These are phyloP conservation scores for Amblyopsis hoosieri DNA, from an alignment of 2,797 vertebrate species.

Conservation along the genomic window DNA sequence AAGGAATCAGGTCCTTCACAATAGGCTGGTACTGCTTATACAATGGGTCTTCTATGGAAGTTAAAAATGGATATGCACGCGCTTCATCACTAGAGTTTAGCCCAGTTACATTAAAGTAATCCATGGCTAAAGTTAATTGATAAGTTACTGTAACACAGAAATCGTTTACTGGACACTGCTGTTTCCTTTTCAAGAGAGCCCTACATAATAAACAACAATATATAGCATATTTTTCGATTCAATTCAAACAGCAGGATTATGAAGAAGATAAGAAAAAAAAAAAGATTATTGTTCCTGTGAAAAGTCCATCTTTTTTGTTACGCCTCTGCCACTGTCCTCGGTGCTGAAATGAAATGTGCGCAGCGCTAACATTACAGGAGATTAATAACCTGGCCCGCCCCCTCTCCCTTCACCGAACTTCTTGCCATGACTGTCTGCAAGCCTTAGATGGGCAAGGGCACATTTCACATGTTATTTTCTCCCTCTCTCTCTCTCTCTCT, in stretches of 20 bases:
- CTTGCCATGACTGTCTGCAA: not conserved
- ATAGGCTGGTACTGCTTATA: conserved; percentile 78
- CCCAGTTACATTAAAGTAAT: conserved; percentile 54
- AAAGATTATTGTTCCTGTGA: not conserved
- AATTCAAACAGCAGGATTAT: not conserved
- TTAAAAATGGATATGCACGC: conserved; percentile 52
- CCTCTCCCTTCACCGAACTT: not conserved
- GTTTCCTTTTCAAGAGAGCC: not conserved
- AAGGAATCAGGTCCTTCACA: conserved; percentile 72
- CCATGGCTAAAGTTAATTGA: conserved; percentile 37
- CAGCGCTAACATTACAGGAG: not conserved
- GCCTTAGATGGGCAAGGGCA: not conserved
- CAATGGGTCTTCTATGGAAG: conserved; percentile 64
- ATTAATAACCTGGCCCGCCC: conserved; percentile 23
- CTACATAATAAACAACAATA: not conserved
- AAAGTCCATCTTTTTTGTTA: not conserved
- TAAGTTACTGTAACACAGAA: not conserved
- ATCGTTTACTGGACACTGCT: not conserved
- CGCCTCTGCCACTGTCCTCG: conserved; percentile 45
- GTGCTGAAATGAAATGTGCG: conserved; percentile 41
- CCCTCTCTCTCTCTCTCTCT: too few relatives aligned
- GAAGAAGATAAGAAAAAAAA: too few relatives aligned
- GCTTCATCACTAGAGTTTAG: conserved; percentile 49
- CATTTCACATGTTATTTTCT: too few relatives aligned
- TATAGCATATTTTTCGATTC: not conserved